Conservation (phyloP, 2,888 invertebrate species). For the Chaetoderma sp. region DNA sequence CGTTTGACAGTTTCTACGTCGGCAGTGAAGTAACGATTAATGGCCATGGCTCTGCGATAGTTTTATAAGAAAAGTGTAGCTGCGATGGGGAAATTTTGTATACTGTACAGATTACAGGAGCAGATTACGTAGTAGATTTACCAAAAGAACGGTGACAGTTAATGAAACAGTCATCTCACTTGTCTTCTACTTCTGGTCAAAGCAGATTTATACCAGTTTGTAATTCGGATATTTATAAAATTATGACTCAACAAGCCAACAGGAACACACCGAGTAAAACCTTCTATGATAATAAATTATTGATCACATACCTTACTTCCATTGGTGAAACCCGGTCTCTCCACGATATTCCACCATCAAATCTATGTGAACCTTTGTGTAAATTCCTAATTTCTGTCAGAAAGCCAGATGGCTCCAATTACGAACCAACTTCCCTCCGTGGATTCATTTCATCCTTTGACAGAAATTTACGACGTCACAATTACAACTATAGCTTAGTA, state of each 20-base stretch:
- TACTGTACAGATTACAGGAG: no score
- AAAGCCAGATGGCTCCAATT: constrained; percentile 6
- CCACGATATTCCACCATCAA: background rate
- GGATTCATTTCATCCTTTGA: constrained; percentile 1
- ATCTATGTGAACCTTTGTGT: background rate
- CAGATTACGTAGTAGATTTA: no score
- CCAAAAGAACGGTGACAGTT: no score
- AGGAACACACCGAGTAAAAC: background rate
- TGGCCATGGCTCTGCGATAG: no score
- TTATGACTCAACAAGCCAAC: background rate
- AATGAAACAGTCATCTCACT: no score
- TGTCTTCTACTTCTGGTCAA: no score
- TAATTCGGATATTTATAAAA: background rate
- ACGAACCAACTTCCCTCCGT: constrained; percentile 1
- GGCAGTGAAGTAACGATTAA: no score
- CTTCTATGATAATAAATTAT: background rate
- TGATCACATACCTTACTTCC: background rate
- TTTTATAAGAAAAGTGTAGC: no score
- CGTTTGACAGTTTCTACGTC: no score
- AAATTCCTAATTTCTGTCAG: background rate
- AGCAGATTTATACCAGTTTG: background rate
- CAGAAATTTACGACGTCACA: background rate
- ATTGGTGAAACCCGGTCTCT: background rate
- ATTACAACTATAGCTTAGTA: background rate
- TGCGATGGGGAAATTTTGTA: no score